Base-by-base conservation (phyloP, 2,888 invertebrate genomes). In the Volucella inanis region DNA sequence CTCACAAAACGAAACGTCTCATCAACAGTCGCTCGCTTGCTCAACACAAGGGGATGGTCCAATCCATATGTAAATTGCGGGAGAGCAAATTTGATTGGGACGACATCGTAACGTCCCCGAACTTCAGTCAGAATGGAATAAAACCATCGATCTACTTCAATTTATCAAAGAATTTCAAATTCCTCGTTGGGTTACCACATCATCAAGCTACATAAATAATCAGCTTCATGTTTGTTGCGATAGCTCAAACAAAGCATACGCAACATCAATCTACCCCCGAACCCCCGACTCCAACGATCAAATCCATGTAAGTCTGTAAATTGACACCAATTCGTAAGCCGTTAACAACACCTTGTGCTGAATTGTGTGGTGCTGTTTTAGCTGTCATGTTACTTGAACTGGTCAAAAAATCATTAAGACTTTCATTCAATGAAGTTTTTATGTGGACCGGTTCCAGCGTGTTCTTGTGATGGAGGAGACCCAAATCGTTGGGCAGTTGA, bases 141-240 rank as follows among this genome's bases (percentile, higher is more conserved):
- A 57, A 22, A 70, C 57, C 2, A 43, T 70, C n/a, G 57, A 11
- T 41, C 57, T 57, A 18, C 47, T 70, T 55, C 55, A 55, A 57
- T 47, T 70, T 38, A 52, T 72, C 72, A 62, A 43, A n/a, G 52
- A 62, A 55, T 50, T 71, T 22, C 12, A 49, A 50, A 61, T 61
- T 49, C 59, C 71, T 50, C 59, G 61, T 12, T 71, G 61, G 71
- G 38, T 71, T 18, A 15, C 8, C 8, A 49, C 61, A 12, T 50
- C 50, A 18, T 61, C n/a, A n/a, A n/a, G n/a, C n/a, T n/a, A n/a
- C n/a, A n/a, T n/a, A n/a, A n/a, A n/a, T 31, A 52, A 31, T 14
- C 71, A 71, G 18, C 71, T 71, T 49, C 61, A 68, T 41, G 65
- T 65, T 3, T 65, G 49, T 31, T 55, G 70, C 45, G 70, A 57